Evolutionary conservation across 1,140 invertebrate species (phyloP).

Genomic region (Argopecten irradians): DNA sequence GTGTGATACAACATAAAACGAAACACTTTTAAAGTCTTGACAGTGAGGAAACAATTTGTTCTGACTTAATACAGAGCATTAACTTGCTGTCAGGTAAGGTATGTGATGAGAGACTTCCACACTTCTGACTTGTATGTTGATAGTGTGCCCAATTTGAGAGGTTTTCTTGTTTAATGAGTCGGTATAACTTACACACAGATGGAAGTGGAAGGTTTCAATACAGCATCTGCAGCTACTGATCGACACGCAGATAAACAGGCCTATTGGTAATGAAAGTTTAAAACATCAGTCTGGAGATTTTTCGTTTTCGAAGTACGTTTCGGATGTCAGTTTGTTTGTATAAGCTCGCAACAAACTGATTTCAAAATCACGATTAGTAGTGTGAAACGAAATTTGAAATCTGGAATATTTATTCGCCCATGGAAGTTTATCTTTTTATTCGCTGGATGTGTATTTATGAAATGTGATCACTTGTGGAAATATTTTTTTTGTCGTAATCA

Average conservation of each 20-base stretch:
- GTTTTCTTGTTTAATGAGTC: not conserved
- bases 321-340: not conserved
- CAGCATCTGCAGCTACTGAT: not conserved
- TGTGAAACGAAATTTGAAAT: not conserved
- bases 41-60: too few relatives aligned
- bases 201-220: not conserved
- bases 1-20: too few relatives aligned
- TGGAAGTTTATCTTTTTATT: not conserved
- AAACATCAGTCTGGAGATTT: not conserved
- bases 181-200: not conserved
- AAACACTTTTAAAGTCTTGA: too few relatives aligned
- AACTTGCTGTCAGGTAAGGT: not conserved
- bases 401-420: not conserved
- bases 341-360: not conserved
- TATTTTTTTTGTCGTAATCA: not conserved
- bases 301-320: not conserved
- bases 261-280: conserved; percentile 12
- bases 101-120: not conserved
- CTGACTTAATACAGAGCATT: too few relatives aligned
- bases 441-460: not conserved
- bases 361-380: not conserved
- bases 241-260: not conserved
- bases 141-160: conserved; percentile 10
- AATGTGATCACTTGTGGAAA: not conserved
- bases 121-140: not conserved